These are phyloP conservation scores for Ciconia stormi DNA, from an alignment of 2,113 vertebrate genomes.

Conservation along the genomic window DNA sequence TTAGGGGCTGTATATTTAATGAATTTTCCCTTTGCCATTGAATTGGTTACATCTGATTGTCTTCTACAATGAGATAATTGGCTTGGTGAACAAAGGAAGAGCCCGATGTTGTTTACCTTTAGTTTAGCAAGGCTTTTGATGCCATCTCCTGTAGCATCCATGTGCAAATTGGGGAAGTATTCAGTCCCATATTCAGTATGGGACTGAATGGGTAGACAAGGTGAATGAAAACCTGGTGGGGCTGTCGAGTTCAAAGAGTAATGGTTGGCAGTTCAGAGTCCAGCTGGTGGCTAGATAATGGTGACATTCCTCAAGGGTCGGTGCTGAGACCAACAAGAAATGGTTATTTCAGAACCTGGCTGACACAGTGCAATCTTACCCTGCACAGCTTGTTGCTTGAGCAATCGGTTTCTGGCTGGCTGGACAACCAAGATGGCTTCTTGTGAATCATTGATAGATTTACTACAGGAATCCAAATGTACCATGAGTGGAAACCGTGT, in stretches of 20 bases:
- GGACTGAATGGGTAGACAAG: not conserved
- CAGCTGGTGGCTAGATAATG: not conserved
- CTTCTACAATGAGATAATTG: not conserved
- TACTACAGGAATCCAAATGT: not conserved
- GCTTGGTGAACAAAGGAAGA: not conserved
- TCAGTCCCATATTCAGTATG: not conserved
- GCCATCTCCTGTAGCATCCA: not conserved
- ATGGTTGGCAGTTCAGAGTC: not conserved
- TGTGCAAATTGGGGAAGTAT: not conserved
- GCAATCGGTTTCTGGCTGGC: not conserved
- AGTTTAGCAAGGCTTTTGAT: not conserved
- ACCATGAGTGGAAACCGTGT: not conserved
- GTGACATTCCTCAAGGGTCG: not conserved
- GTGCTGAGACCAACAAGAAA: not conserved
- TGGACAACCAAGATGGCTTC: not conserved
- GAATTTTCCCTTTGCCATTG: not conserved
- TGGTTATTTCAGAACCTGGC: not conserved
- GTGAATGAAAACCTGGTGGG: not conserved
- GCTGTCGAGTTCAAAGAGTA: not conserved
- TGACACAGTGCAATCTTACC: not conserved
- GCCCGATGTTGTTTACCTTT: not conserved
- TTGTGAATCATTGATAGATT: not conserved
- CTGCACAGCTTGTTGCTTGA: not conserved
- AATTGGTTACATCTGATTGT: not conserved
- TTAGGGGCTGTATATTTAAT: not conserved